phyloP scores from a whole-genome alignment of 2,888 invertebrate genomes.

The Caenorhabditis uteleia region DNA sequence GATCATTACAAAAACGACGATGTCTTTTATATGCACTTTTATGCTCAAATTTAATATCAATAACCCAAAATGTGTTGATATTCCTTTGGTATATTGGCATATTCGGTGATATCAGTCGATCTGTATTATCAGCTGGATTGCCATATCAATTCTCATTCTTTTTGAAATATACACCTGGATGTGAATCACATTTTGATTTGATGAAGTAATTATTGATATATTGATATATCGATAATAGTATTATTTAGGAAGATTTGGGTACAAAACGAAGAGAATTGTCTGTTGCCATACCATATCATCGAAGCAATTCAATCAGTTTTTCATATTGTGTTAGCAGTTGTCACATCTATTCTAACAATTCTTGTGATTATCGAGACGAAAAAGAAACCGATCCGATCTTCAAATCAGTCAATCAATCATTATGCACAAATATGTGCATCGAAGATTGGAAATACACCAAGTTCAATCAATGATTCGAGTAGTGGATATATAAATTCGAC shows the following conservation, averaged over 20 bases:
- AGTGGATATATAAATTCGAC: slow-evolving; percentile 60
- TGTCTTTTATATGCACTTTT: slow-evolving; percentile 52
- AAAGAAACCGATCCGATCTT: slow-evolving; percentile 15
- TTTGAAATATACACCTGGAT: slow-evolving; percentile 57
- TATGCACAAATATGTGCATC: slow-evolving; percentile 26
- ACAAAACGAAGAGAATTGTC: slow-evolving; percentile 40
- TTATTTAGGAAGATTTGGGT: slow-evolving; percentile 34
- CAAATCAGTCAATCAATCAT: slow-evolving; percentile 24
- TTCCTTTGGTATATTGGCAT: slow-evolving; percentile 59
- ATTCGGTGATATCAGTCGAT: slow-evolving; percentile 50
- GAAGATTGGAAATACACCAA: slow-evolving; percentile 28
- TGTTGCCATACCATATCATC: slow-evolving; percentile 49
- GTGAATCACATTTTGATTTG: slow-evolving; percentile 59
- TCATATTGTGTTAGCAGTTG: slow-evolving; percentile 46
- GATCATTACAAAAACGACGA: slow-evolving; percentile 52
- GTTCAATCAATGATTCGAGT: slow-evolving; percentile 45
- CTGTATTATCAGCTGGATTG: slow-evolving; percentile 55
- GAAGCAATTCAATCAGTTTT: slow-evolving; percentile 52
- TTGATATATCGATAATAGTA: slow-evolving; percentile 1
- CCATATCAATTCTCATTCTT: slow-evolving; percentile 63
- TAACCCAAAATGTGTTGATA: slow-evolving; percentile 50
- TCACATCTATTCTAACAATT: slow-evolving; percentile 41
- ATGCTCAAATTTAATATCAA: slow-evolving; percentile 47
- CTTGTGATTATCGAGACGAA: slow-evolving; percentile 17
- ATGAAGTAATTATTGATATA: slow-evolving; percentile 23